Evolutionary conservation across 2,888 invertebrate species (phyloP).

Genomic region (Tenthredo mesomela): DNA sequence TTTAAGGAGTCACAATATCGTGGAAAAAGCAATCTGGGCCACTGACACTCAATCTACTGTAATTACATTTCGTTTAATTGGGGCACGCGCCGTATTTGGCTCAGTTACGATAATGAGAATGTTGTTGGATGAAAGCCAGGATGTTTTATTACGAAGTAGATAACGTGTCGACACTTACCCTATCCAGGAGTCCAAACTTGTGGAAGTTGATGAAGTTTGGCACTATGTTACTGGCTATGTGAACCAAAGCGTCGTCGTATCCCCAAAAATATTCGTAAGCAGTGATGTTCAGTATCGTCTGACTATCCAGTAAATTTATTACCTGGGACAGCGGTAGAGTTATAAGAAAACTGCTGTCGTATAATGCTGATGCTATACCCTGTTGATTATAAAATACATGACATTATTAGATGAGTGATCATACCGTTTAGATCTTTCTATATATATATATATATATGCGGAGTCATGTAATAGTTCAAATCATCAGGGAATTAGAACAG

Average conservation of each 20-base stretch:
- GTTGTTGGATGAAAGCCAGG: background rate
- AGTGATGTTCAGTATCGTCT: slow-evolving; percentile 83
- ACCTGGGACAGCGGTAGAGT: slow-evolving; percentile 83
- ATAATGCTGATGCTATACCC: slow-evolving; percentile 81
- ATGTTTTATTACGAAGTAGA: background rate
- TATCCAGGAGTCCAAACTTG: slow-evolving; percentile 90
- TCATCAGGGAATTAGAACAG: background rate
- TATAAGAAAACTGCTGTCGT: slow-evolving; percentile 80
- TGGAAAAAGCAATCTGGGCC: background rate
- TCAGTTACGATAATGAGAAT: slow-evolving; percentile 1
- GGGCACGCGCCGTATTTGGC: background rate
- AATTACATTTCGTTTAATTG: background rate
- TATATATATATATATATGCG: background rate
- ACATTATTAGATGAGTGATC: background rate
- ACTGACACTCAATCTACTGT: background rate
- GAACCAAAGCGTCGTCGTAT: slow-evolving; percentile 87
- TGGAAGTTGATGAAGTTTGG: slow-evolving; percentile 90
- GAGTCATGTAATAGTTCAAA: background rate
- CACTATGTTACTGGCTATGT: slow-evolving; percentile 84
- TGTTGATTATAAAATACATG: slow-evolving; percentile 65
- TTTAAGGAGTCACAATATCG: background rate
- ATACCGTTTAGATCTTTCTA: background rate
- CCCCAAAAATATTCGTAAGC: slow-evolving; percentile 90
- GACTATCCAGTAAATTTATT: slow-evolving; percentile 80
- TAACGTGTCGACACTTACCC: slow-evolving; percentile 80